phyloP scores from a whole-genome alignment of 2,113 vertebrate species.

The Halcyon senegalensis region DNA sequence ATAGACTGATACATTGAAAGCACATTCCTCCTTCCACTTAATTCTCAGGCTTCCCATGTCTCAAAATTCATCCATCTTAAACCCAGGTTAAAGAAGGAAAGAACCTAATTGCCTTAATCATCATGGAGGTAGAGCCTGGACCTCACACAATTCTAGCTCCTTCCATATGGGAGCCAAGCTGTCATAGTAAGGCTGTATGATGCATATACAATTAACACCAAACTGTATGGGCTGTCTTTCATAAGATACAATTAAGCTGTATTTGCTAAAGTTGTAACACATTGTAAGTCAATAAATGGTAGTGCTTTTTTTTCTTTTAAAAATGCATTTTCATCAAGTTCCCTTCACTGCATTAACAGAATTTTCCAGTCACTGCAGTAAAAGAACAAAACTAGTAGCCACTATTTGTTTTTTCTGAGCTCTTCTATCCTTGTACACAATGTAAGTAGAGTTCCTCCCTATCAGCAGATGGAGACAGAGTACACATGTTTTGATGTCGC shows the following conservation, averaged over 20 bases:
- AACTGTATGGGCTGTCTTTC: not conserved
- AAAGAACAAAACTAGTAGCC: not conserved
- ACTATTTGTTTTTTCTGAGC: not conserved
- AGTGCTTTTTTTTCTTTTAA: not conserved
- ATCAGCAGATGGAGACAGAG: conserved; percentile 70
- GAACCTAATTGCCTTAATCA: not conserved
- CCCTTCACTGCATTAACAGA: not conserved
- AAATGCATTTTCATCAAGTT: not conserved
- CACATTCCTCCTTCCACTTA: not conserved
- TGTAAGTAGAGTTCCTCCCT: not conserved
- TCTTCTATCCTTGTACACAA: not conserved
- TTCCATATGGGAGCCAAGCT: not conserved
- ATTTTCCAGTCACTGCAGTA: not conserved
- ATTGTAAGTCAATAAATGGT: not conserved
- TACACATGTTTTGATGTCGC: conserved; percentile 48
- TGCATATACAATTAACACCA: not conserved
- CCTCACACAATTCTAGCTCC: not conserved
- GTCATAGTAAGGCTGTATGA: not conserved
- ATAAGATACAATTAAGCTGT: not conserved
- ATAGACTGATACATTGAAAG: not conserved
- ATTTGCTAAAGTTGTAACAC: not conserved
- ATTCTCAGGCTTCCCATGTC: not conserved
- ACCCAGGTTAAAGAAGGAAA: not conserved
- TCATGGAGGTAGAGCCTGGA: not conserved
- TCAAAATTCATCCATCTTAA: not conserved